These are phyloP conservation scores for Leptestheria dahalacensis DNA, from an alignment of 1,140 invertebrate genomes.

Conservation along the genomic window DNA sequence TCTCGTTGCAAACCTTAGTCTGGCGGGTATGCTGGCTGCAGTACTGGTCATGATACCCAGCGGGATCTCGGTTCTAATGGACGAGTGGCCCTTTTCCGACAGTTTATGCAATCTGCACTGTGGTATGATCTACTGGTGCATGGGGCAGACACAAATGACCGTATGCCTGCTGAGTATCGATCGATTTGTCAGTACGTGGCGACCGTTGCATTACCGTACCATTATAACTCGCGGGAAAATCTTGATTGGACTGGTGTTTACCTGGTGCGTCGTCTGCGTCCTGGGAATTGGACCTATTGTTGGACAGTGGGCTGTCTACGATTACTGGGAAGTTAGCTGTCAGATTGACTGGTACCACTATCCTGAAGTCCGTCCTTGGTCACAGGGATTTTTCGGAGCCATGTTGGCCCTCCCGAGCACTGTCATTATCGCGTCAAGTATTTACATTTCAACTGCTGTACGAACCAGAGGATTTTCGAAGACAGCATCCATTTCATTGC, in stretches of 20 bases:
- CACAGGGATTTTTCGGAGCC: conserved; percentile 23
- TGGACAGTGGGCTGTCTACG: conserved; percentile 26
- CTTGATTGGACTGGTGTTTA: not conserved
- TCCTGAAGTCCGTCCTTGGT: conserved; percentile 20
- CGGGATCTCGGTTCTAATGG: conserved; percentile 19
- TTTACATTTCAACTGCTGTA: conserved; percentile 19
- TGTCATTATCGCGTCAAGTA: conserved; percentile 24
- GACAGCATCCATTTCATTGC: too few species aligned
- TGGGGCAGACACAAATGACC: conserved; percentile 36
- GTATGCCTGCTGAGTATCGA: conserved; percentile 33
- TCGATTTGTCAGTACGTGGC: conserved; percentile 24
- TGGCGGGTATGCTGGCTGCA: conserved; percentile 25
- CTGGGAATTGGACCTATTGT: conserved; percentile 22
- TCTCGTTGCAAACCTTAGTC: conserved; percentile 19
- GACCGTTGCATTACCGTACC: conserved; percentile 24
- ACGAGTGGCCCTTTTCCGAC: conserved; percentile 26
- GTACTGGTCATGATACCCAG: conserved; percentile 25
- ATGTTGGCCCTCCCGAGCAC: conserved; percentile 28
- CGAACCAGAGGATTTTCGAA: too few species aligned
- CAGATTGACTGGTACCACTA: conserved; percentile 28
- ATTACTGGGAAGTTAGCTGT: conserved; percentile 30
- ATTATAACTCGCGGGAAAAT: conserved; percentile 16
- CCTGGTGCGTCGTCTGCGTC: conserved; percentile 12
- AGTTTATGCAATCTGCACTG: conserved; percentile 40
- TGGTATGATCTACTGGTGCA: conserved; percentile 38